Evolutionary conservation across 2,113 vertebrate species (phyloP), one percentile per base, ranked within the genome.

Genomic region (Muscicapa adusta): DNA sequence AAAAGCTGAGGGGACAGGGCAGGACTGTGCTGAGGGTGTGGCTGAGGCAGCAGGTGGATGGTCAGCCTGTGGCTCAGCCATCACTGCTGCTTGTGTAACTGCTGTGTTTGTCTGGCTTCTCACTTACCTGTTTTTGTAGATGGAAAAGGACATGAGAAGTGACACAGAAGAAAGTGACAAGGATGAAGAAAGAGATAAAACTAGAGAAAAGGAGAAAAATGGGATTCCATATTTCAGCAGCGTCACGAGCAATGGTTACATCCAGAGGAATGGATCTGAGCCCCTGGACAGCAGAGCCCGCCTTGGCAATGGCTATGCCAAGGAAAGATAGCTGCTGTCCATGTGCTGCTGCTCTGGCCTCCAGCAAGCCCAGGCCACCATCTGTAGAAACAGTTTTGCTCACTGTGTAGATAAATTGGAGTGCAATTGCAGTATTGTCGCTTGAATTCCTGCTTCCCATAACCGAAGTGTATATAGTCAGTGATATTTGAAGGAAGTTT

Each of bases 91-190:
- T 68, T 96, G 17, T 68, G 97, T 34, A 95, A 36, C 95, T 85
- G 11, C 14, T 95, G 3, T 96, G 97, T 18, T 98, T 98, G 95
- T 97, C 96, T 14, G 98, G 94, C 71, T 98, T 99, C 93, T 99
- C 98, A 78, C 97, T 99, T 98, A 97, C 97, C 96, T 51, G 18
- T 97, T 99, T 86, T 81, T 42, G 20, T 60, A 99, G 99, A 98
- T 99, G 95, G 98, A 98, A 48, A 98, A 98, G 51, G 99, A 99
- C 54, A 98, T 98, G 76, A 98, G 99, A 51, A 99, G 99, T 23
- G 99, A 99, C 63, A 98, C 97, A 26, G 99, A 99, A 63, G 99
- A 98, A 66, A 97, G 96, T 0, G 97, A 98, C 36, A 93, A 93
- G 40, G 96, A 98, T 8, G 96, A 97, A 15, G 96, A 95, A 42